A percentile compares a stretch with the other conserved stretches of the same genome.
These are phyloP conservation scores for Meteorus cinctellus DNA, from an alignment of 2,888 invertebrate genomes.

Conservation along the genomic window DNA sequence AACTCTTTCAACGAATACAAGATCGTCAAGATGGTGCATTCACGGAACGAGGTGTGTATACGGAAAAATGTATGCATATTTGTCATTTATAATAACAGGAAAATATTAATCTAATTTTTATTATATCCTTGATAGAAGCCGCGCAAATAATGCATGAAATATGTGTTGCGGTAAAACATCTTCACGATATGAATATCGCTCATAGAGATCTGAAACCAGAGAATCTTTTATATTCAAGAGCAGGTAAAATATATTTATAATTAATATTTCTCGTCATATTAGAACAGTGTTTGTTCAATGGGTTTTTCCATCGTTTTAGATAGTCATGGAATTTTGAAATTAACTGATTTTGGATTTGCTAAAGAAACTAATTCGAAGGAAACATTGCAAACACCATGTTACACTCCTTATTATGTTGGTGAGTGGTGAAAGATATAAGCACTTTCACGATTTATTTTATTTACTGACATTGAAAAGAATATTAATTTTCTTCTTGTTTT, in stretches of 20 bases:
- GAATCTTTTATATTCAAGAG: constrained; percentile 92
- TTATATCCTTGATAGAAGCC: constrained; percentile 80
- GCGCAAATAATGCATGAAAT: constrained; percentile 97
- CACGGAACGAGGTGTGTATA: constrained; percentile 86
- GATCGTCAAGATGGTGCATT: constrained; percentile 95
- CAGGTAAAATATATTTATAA: constrained; percentile 71
- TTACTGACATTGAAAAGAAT: not conserved
- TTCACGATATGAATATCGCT: constrained; percentile 96
- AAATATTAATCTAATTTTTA: constrained; percentile 50
- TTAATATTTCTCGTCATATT: not conserved
- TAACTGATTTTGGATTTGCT: constrained; percentile 99
- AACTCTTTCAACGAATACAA: constrained; percentile 97
- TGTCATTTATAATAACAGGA: not conserved
- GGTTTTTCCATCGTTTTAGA: constrained; percentile 57
- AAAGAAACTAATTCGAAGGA: constrained; percentile 92
- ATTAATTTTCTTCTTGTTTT: constrained; percentile 43
- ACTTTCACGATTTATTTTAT: too few relatives aligned
- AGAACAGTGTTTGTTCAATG: too few relatives aligned
- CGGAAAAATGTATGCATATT: constrained; percentile 14
- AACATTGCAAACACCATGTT: constrained; percentile 97
- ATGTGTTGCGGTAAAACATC: constrained; percentile 93
- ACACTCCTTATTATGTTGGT: constrained; percentile 99
- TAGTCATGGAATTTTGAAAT: constrained; percentile 88
- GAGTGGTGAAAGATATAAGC: constrained; percentile 63
- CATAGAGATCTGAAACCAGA: constrained; percentile 99